Evolutionary conservation across 2,888 invertebrate genomes (phyloP), one percentile per base, ranked within the genome.

Genomic region (Mimas tiliae): DNA sequence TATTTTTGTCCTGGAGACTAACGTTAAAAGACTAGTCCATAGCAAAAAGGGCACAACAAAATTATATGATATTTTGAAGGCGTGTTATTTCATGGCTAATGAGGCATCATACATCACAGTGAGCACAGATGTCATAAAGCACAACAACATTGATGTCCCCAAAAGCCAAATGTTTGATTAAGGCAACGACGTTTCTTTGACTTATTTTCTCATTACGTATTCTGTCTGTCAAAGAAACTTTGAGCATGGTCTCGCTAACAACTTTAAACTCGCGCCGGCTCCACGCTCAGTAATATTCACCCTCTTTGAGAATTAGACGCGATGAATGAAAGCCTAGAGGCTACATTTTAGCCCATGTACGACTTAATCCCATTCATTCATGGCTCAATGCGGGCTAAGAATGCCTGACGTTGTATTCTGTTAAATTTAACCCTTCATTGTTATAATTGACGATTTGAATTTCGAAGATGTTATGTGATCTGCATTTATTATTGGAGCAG

Each of bases 161-260:
- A 38, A 38, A 63, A 63, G 34, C 51, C 51, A 50, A 51, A 63
- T 50, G 48, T 63, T 50, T 50, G 51, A 63, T 63, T 63, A 63
- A 62, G 38, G 14, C 50, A 62, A 27, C 62, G 33, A 65, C 50
- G 45, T 65, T 67, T 70, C 70, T 72, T 70, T 71, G 73, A 68
- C 65, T 66, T 70, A 66, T 65, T 38, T 71, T 64, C 65, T 74
- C 68, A 71, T 74, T 72, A 73, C 68, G 70, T 65, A 77, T 77
- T 75, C 71, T 69, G 71, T 74, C 69, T 75, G 70, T 75, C 76
- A 77, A 74, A 73, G 72, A 72, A 76, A 75, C 74, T 79, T 75
- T 33, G 58, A 63, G 66, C 70, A 64, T 71, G 66, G 70, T 69
- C 63, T 72, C 66, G 64, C 71, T 70, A 74, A 70, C 72, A 74